Base-by-base conservation (phyloP, 2,888 invertebrate species). In the Quadriops clusia region DNA sequence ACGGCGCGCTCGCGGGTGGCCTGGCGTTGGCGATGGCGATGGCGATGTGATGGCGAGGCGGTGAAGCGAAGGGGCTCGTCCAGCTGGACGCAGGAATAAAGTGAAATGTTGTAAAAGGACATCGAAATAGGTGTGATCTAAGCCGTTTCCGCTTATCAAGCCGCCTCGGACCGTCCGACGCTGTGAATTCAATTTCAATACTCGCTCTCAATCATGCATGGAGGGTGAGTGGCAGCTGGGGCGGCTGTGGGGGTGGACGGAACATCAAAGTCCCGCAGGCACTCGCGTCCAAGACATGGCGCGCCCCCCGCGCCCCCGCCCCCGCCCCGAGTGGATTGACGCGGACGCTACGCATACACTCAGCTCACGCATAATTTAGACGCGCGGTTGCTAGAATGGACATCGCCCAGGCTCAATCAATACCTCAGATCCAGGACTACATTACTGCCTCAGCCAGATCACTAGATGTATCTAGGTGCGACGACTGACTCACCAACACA, bases 161-260 rank as follows among this genome's bases (percentile, higher is more conserved):
- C 44, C n/a, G n/a, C n/a, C 44, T 46, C 48, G 50, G 48, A 42
- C 43, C 44, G 41, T 33, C 33, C n/a, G n/a, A 39, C 38, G 43
- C 50, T 54, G 53, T 54, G 58, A 61, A 60, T 61, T 61, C 60
- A 61, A 61, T 61, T 61, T 60, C 60, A 61, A 60, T 61, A 59
- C 60, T 54, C 54, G 58, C 58, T 54, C 57, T 58, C 59, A 58
- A 58, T 58, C 58, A 58, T 59, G 56, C 55, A 58, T 58, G 56
- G 55, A 51, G 53, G 46, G 48, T 45, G 44, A 41, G 29, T 42
- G 44, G 43, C 40, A 37, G 41, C 40, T 38, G 33, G 35, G 40
- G 41, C 39, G 33, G 33, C 25, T 28, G 21, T 15, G 38, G 12
- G 36, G 39, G 39, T 37, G 38, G 46, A 39, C 47, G 33, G 49